Evolutionary conservation across 1,140 invertebrate species (phyloP).

Genomic region (Panulirus ornatus): DNA sequence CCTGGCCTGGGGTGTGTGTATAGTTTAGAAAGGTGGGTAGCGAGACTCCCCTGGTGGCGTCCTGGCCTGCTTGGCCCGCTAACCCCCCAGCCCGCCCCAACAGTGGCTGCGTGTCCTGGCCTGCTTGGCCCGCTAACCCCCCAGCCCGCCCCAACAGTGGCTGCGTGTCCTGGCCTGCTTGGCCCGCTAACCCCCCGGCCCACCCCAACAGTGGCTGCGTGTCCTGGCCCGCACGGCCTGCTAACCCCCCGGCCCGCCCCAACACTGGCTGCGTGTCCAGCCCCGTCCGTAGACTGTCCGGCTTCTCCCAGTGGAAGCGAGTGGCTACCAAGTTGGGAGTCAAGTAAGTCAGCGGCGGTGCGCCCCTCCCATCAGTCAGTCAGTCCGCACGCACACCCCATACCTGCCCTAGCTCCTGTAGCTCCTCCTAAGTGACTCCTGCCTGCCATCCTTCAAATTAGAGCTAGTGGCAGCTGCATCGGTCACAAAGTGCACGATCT

Average conservation of each 20-base stretch:
- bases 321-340: slow-evolving; percentile 94
- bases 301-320: slow-evolving; percentile 93
- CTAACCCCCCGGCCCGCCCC: slow-evolving; percentile 69
- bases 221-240: slow-evolving; percentile 64
- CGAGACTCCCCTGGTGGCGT: slow-evolving; percentile 52
- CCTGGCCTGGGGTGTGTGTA: slow-evolving; percentile 23
- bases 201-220: slow-evolving; percentile 68
- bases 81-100: slow-evolving; percentile 53
- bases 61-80: slow-evolving; percentile 40
- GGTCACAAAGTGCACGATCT: slow-evolving; percentile 21
- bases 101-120: slow-evolving; percentile 65
- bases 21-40: slow-evolving; percentile 35
- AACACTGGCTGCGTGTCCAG: slow-evolving; percentile 72
- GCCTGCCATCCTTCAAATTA: slow-evolving; percentile 48
- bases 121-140: slow-evolving; percentile 61
- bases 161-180: slow-evolving; percentile 56
- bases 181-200: slow-evolving; percentile 48
- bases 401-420: slow-evolving; percentile 40
- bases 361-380: slow-evolving; percentile 45
- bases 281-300: slow-evolving; percentile 77
- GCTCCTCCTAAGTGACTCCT: slow-evolving; percentile 47
- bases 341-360: slow-evolving; percentile 86
- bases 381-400: slow-evolving; percentile 38
- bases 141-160: slow-evolving; percentile 67
- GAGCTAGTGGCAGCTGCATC: slow-evolving; percentile 40